These are phyloP conservation scores for Narcine bancroftii DNA, from an alignment of 2,113 vertebrate genomes.

Conservation along the genomic window DNA sequence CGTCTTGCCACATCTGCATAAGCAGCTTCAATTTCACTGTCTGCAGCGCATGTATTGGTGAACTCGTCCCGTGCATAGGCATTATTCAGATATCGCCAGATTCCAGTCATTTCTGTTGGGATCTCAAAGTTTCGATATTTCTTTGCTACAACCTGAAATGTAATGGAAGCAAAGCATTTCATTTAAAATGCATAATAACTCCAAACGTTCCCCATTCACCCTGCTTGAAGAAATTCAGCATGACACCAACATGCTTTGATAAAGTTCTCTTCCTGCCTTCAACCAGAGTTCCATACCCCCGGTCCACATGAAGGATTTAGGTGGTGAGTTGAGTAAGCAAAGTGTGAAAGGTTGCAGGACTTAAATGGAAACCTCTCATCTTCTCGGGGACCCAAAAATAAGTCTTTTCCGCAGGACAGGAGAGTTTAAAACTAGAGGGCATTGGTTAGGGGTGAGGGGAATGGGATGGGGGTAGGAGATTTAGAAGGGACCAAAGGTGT, in stretches of 20 bases:
- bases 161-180: constrained; percentile 26
- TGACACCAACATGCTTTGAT: neutral
- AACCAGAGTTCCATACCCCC: neutral
- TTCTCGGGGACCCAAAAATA: neutral
- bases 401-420: no score
- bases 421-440: no score
- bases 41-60: constrained; percentile 87
- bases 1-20: constrained; percentile 84
- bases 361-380: neutral
- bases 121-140: constrained; percentile 91
- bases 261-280: neutral
- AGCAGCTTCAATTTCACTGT: constrained; percentile 82
- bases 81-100: constrained; percentile 85
- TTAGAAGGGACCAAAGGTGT: no score
- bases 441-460: no score
- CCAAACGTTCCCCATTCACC: neutral
- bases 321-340: neutral
- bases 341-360: neutral
- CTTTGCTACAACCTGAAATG: constrained; percentile 77
- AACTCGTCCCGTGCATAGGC: constrained; percentile 82
- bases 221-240: neutral
- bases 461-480: no score
- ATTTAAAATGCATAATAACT: neutral
- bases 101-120: constrained; percentile 71
- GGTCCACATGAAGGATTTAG: neutral